Percentiles rank a stretch among this genome's conserved stretches.
Evolutionary conservation across 2,888 invertebrate species (phyloP).

Genomic region (Teinopalpus imperialis): DNA sequence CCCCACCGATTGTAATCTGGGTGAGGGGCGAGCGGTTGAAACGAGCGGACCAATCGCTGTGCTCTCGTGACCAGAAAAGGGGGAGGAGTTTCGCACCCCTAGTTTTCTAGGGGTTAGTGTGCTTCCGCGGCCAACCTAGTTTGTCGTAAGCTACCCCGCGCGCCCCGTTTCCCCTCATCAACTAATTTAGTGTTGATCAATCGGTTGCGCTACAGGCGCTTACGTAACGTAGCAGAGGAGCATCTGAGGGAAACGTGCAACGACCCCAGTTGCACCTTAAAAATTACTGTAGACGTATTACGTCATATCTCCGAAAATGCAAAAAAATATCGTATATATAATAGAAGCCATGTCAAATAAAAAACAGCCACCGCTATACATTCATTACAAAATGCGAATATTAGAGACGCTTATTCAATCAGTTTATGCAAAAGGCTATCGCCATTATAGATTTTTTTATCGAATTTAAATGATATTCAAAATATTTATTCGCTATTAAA

Average conservation of each 20-base stretch:
- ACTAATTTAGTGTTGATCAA: slow-evolving; percentile 81
- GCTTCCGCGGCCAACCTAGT: slow-evolving; percentile 82
- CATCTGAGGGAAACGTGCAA: slow-evolving; percentile 36
- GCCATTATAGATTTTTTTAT: no score
- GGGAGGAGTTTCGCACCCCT: slow-evolving; percentile 82
- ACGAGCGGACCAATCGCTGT: slow-evolving; percentile 77
- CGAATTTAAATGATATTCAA: no score
- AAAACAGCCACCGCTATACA: no score
- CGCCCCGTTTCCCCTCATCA: slow-evolving; percentile 52
- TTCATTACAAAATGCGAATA: no score
- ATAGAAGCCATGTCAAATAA: no score
- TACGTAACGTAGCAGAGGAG: slow-evolving; percentile 65
- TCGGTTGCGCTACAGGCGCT: slow-evolving; percentile 59
- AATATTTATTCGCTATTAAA: no score
- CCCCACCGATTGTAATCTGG: slow-evolving; percentile 81
- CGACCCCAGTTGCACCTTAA: slow-evolving; percentile 16
- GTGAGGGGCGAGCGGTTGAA: slow-evolving; percentile 74
- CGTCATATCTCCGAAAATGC: not conserved
- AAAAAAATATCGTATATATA: not conserved
- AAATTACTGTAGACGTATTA: not conserved
- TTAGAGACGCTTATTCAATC: no score
- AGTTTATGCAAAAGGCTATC: no score
- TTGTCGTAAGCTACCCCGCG: slow-evolving; percentile 67
- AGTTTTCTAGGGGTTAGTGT: slow-evolving; percentile 83
- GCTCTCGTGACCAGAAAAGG: slow-evolving; percentile 80